Conservation (phyloP, 2,797 vertebrate species). For the Garrulus glandarius region DNA sequence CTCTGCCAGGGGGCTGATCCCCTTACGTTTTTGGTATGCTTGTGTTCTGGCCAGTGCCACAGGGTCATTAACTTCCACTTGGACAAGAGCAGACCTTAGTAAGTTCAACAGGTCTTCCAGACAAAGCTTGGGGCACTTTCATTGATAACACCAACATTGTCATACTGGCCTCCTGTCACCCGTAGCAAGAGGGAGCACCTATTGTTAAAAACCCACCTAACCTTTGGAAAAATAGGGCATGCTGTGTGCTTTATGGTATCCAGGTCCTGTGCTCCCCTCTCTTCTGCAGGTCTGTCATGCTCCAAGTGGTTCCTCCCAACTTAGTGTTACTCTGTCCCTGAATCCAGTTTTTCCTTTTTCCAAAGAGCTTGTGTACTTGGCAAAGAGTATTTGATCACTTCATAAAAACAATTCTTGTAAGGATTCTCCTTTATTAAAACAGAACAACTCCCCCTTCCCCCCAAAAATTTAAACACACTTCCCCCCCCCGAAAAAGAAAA, state of each 20-base stretch:
- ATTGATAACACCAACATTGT: neutral
- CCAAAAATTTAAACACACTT: neutral
- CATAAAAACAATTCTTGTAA: neutral
- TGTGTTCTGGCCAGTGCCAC: neutral
- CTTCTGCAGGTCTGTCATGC: neutral
- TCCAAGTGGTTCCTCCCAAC: neutral
- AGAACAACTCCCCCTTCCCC: neutral
- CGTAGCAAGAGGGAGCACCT: neutral
- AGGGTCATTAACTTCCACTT: neutral
- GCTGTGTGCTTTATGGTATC: neutral
- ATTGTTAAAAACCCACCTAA: neutral
- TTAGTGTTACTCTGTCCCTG: neutral
- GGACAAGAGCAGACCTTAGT: neutral
- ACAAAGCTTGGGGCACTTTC: neutral
- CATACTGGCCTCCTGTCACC: neutral
- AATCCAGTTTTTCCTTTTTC: neutral
- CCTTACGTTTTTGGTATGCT: neutral
- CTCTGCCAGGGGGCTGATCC: neutral
- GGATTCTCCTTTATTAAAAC: neutral
- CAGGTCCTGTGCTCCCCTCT: neutral
- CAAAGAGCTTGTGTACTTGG: neutral
- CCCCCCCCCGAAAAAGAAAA: neutral
- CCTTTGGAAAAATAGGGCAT: neutral
- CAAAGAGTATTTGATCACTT: neutral
- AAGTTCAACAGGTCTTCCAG: neutral